Evolutionary conservation across 53 echinoderm and acorn worm genomes (phyloP).

Genomic region (Stichopus horrens): DNA sequence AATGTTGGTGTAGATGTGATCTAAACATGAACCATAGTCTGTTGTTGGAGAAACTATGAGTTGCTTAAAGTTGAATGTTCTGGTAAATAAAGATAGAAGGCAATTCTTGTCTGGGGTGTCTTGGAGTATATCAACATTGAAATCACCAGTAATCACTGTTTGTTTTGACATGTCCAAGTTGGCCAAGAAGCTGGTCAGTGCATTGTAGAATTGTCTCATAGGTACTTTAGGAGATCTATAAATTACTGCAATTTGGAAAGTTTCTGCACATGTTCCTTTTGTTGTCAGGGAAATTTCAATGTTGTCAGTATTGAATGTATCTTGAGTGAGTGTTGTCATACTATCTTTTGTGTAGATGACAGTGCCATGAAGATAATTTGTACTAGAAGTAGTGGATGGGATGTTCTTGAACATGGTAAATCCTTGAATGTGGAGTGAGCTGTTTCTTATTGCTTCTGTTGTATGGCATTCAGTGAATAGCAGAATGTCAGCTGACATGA

Average conservation of each 20-base stretch:
- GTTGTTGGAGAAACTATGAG: background rate
- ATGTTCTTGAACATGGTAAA: conserved; percentile 14
- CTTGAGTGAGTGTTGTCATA: background rate
- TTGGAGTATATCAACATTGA: conserved; percentile 41
- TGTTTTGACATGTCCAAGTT: background rate
- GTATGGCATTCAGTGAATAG: too few species aligned
- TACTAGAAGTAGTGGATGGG: background rate
- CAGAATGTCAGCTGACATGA: background rate
- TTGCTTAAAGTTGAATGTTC: background rate
- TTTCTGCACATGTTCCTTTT: background rate
- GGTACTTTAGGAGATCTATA: conserved; percentile 11
- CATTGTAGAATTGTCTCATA: background rate
- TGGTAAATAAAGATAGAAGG: background rate
- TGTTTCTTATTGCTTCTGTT: too few species aligned
- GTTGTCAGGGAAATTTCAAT: conserved; percentile 16
- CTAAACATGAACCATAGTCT: conserved; percentile 34
- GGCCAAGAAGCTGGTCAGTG: background rate
- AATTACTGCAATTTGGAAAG: conserved; percentile 28
- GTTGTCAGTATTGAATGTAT: conserved; percentile 13
- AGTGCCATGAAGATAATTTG: conserved; percentile 30
- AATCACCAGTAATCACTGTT: conserved; percentile 46
- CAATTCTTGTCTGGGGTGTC: background rate
- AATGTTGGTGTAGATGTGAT: conserved; percentile 44
- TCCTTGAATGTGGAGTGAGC: too few species aligned
- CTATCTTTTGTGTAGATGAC: conserved; percentile 24